Percentiles rank a stretch among this genome's conserved stretches.
Conservation (phyloP, 2,888 invertebrate genomes). For the Caenorhabditis doughertyi region DNA sequence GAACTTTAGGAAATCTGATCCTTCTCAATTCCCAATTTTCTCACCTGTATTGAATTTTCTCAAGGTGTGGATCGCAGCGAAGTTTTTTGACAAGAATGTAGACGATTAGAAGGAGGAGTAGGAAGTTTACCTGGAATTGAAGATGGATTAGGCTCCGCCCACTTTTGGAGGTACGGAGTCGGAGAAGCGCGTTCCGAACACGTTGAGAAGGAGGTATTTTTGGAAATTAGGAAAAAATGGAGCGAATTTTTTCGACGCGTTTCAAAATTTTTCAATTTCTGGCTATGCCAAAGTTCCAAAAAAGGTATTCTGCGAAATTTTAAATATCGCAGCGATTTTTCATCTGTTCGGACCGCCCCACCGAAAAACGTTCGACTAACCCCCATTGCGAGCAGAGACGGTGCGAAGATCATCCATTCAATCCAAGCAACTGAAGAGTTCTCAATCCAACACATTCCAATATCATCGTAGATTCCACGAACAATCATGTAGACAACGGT, state of each 20-base stretch:
- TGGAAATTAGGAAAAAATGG: too few species aligned
- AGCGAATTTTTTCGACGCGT: too few species aligned
- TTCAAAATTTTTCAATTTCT: too few species aligned
- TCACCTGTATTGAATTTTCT: constrained; percentile 85
- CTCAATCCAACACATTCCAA: constrained; percentile 65
- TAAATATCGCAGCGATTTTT: too few species aligned
- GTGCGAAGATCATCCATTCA: constrained; percentile 62
- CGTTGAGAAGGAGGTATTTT: too few species aligned
- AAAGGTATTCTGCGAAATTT: too few species aligned
- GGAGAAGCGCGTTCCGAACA: neutral
- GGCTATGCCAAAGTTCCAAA: too few species aligned
- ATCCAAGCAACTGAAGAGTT: constrained; percentile 61
- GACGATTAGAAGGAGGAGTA: constrained; percentile 83
- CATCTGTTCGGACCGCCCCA: too few species aligned
- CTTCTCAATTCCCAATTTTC: constrained; percentile 35
- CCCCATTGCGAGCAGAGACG: constrained; percentile 61
- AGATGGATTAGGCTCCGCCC: too few species aligned
- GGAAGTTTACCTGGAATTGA: constrained; percentile 77
- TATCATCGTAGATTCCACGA: constrained; percentile 44
- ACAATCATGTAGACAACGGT: constrained; percentile 52
- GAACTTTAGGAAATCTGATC: constrained; percentile 25
- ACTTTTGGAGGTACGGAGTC: too few species aligned
- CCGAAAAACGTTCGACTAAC: constrained; percentile 5
- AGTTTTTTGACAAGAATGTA: constrained; percentile 83
- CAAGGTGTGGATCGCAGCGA: constrained; percentile 83